Evolutionary conservation across 2,888 invertebrate genomes (phyloP), one percentile per base, ranked within the genome.

Genomic region (Merodon equestris): DNA sequence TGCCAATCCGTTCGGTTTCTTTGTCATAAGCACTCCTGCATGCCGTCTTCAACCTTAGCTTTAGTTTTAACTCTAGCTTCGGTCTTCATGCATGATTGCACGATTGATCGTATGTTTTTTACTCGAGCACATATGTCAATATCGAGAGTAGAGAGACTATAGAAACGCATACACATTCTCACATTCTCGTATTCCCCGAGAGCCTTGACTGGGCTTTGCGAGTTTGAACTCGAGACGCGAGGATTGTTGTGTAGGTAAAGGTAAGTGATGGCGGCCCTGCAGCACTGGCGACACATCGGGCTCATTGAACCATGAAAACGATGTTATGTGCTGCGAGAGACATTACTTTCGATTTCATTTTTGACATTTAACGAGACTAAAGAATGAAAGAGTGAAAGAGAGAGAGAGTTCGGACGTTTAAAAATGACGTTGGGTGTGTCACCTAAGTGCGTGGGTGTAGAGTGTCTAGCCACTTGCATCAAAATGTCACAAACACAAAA

Each of bases 341-440:
- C 51, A 42, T 1, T 19, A 76, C 76, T 76, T 76, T 71, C 76
- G 51, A 66, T 76, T 76, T 76, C 76, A 66, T 27, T 27, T n/a
- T 76, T 60, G 50, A 57, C 40, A 40, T n/a, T 10, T 40, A 1
- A n/a, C n/a, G 40, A 40, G 2, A 27, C 27, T 27, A 27, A 27
- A 27, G 9, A 40, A 40, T 40, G 40, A 3, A 40, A 4, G 27
- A 27, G 27, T 4, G 7, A 27, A 27, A 27, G 27, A 27, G 27
- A 27, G 27, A 4, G 27, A 27, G 27, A 27, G 27, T 7, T 2
- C 40, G 17, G 36, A 67, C 40, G 54, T 19, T 14, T 1, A 44
- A 66, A 73, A 66, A 66, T 60, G 66, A 73, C 42, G 66, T 47
- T 56, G 36, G 36, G 42, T 36, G 27, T 51, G 38, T 68, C 57